Base-by-base conservation (phyloP, 2,888 invertebrate genomes). In the Diabrotica balteata region DNA sequence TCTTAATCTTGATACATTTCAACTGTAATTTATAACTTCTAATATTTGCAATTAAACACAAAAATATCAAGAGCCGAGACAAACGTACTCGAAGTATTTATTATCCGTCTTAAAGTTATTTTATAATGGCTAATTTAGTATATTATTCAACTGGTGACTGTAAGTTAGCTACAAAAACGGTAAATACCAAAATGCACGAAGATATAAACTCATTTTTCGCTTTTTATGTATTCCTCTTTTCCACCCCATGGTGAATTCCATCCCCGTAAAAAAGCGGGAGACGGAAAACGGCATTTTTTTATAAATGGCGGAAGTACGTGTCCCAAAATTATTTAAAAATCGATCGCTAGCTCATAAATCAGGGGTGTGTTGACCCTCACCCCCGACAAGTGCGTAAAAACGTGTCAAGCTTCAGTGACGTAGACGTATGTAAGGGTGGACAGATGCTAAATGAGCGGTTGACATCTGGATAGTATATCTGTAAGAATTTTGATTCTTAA, bases 251-350 rank as follows among this genome's bases (percentile, higher is more conserved):
- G 59, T 8, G 59, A 10, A 54, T 54, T 54, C 54, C 63, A 53
- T 54, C 52, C 59, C 59, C 44, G 54, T 46, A 63, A 61, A 67
- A 69, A 66, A 69, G 58, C 51, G 55, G 42, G 11, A 61, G 44
- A 17, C 47, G 43, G 42, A 45, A 49, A 66, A 65, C 54, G 63
- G 59, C 52, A 42, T 59, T 62, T 62, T 69, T 68, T 66, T 68
- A 71, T 71, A 68, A 71, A 71, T 66, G 64, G 65, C 68, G 64
- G 64, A 65, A 70, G 59, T 71, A 71, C 73, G 73, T 71, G 71
- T 66, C 63, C 71, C 57, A 68, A 69, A 71, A 71, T 71, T 71
- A 71, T 73, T 70, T 70, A 63, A 72, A 72, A 72, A 71, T 72
- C 72, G 68, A 72, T 73, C 44, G 66, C 47, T 53, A 32, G 46